These are phyloP conservation scores for Neoarius graeffei DNA, from an alignment of 2,113 vertebrate species.

Conservation along the genomic window DNA sequence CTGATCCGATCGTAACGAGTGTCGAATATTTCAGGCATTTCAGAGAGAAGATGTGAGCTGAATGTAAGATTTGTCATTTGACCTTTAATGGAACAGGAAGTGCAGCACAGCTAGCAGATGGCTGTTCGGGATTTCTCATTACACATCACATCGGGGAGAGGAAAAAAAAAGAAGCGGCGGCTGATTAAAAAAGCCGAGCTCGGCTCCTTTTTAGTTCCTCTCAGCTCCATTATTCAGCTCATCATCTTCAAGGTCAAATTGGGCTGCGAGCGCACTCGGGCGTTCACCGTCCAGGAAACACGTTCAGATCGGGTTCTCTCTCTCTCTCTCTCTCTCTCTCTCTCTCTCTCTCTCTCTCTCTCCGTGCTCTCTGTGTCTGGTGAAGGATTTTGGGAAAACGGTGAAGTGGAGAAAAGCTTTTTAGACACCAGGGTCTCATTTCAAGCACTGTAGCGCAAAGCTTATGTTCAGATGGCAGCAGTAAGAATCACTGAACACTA, in stretches of 20 bases:
- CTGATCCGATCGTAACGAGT: neutral
- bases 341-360: neutral
- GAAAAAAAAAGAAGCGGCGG: neutral
- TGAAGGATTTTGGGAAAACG: neutral
- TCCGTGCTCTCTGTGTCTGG: neutral
- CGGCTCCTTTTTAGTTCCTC: slow-evolving; percentile 5
- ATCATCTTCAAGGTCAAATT: slow-evolving; percentile 43
- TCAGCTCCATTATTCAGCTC: slow-evolving; percentile 21
- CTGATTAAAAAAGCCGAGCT: slow-evolving; percentile 42
- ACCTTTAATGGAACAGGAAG: slow-evolving; percentile 42
- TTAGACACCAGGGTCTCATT: slow-evolving; percentile 1
- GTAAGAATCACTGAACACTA: neutral
- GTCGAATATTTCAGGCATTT: slow-evolving; percentile 2
- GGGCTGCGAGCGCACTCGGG: neutral
- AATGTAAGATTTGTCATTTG: slow-evolving; percentile 33
- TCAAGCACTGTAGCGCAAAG: neutral
- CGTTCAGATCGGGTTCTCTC: neutral
- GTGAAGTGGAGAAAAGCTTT: neutral
- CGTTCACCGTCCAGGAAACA: neutral
- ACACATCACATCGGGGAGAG: slow-evolving; percentile 38
- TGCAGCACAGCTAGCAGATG: slow-evolving; percentile 40
- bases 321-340: neutral
- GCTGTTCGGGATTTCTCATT: slow-evolving; percentile 35
- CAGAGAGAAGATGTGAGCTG: slow-evolving; percentile 11
- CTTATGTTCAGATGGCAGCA: neutral